These are phyloP conservation scores for Chunga burmeisteri DNA, from an alignment of 2,113 vertebrate genomes.

Conservation along the genomic window DNA sequence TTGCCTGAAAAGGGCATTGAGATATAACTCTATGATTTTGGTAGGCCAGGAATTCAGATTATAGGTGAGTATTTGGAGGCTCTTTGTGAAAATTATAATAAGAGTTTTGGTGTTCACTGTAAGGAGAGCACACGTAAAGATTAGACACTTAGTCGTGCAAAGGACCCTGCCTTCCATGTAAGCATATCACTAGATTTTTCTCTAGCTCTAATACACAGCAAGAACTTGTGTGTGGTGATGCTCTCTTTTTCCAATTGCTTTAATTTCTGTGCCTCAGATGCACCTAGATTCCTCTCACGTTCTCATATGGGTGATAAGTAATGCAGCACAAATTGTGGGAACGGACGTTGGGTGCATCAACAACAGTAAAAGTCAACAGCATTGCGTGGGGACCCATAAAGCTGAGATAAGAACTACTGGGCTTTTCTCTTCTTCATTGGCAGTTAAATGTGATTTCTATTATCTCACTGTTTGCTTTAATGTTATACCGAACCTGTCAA, in stretches of 20 bases:
- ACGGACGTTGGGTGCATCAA: constrained; percentile 16
- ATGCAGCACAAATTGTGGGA: constrained; percentile 20
- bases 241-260: not conserved
- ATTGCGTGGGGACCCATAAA: constrained; percentile 13
- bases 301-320: not conserved
- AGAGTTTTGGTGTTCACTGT: not conserved
- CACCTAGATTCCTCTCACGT: constrained; percentile 1
- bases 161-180: not conserved
- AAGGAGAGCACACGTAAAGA: not conserved
- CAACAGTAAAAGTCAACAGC: constrained; percentile 36
- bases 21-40: not conserved
- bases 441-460: constrained; percentile 64
- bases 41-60: not conserved
- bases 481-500: constrained; percentile 64
- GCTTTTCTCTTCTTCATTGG: constrained; percentile 51
- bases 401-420: constrained; percentile 43
- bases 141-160: not conserved
- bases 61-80: not conserved
- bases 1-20: not conserved
- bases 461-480: constrained; percentile 64
- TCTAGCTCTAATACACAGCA: not conserved
- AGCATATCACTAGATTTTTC: not conserved
- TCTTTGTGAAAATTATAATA: not conserved
- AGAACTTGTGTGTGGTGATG: not conserved
- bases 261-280: not conserved